Evolutionary conservation across 1,140 invertebrate genomes (phyloP).

Genomic region (Lepidurus packardi): DNA sequence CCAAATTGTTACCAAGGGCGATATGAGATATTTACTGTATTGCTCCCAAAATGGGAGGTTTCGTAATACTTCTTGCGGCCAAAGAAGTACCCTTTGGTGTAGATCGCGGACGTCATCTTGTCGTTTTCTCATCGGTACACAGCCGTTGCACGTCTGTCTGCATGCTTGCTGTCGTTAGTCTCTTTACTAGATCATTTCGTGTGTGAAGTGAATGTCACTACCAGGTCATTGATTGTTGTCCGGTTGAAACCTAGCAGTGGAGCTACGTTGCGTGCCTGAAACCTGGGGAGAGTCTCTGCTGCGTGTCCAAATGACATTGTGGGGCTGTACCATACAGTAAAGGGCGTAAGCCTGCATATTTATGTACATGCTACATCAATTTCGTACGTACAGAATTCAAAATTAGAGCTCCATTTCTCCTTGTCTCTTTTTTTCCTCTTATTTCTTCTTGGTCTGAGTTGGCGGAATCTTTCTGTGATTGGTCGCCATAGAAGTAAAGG

Average conservation of each 20-base stretch:
- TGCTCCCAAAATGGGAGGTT: neutral
- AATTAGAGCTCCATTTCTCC: neutral
- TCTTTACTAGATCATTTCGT: slow-evolving; percentile 16
- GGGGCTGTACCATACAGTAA: neutral
- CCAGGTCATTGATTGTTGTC: slow-evolving; percentile 21
- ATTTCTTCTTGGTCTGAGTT: neutral
- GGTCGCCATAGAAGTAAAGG: too few relatives aligned
- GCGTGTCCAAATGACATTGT: neutral
- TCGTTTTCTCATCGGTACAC: neutral
- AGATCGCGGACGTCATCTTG: slow-evolving; percentile 18
- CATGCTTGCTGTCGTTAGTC: slow-evolving; percentile 17
- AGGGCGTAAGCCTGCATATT: slow-evolving; percentile 1
- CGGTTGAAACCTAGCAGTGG: slow-evolving; percentile 4
- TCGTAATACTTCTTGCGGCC: neutral
- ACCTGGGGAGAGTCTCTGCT: neutral
- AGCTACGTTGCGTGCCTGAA: neutral
- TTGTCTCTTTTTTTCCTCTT: neutral
- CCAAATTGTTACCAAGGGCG: slow-evolving; percentile 8
- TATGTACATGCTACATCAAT: neutral
- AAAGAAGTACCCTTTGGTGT: neutral
- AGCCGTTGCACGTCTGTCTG: neutral
- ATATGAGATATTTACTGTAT: neutral
- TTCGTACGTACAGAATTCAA: neutral
- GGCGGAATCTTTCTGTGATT: neutral
- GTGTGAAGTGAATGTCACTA: slow-evolving; percentile 15